Conservation (phyloP, 2,113 vertebrate species). For the Mohoua ochrocephala region DNA sequence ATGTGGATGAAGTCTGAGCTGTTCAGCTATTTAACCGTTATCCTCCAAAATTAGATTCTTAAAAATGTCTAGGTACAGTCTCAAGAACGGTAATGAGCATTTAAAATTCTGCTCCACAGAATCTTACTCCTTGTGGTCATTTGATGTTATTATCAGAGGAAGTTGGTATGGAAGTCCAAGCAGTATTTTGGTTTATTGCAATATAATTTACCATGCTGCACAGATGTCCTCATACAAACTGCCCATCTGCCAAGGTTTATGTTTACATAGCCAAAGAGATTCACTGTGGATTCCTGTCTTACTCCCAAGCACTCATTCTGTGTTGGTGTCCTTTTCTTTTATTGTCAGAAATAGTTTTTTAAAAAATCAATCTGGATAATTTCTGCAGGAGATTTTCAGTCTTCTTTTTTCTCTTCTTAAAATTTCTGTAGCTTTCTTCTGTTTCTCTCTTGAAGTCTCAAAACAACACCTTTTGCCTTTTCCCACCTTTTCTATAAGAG, state of each 20-base stretch:
- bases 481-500: neutral
- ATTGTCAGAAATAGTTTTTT: neutral
- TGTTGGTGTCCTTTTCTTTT: neutral
- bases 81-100: neutral
- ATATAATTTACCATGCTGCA: neutral
- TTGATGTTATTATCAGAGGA: neutral
- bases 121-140: neutral
- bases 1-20: neutral
- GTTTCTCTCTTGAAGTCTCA: neutral
- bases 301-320: neutral
- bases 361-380: neutral
- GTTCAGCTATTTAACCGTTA: neutral
- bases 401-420: neutral
- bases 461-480: neutral
- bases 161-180: neutral
- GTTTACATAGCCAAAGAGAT: neutral
- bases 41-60: neutral
- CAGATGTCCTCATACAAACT: neutral
- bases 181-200: neutral
- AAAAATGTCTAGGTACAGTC: neutral
- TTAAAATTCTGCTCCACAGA: conserved; percentile 8
- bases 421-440: neutral
- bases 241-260: neutral
- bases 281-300: neutral
- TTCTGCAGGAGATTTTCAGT: neutral